Evolutionary conservation across 1,140 invertebrate species (phyloP).

Genomic region (Megalonaias nervosa): DNA sequence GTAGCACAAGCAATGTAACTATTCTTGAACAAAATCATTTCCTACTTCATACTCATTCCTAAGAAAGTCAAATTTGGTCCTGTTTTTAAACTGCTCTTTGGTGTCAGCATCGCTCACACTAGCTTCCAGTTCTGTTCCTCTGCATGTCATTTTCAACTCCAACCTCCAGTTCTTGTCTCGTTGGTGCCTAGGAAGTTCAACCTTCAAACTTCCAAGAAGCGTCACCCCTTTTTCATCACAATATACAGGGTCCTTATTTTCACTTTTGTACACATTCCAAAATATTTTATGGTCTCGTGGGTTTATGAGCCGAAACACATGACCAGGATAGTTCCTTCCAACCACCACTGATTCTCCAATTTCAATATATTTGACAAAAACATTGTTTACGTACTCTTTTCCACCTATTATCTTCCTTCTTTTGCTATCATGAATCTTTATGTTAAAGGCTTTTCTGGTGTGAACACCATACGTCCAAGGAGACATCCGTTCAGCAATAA

Average conservation of each 20-base stretch:
- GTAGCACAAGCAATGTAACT: no score
- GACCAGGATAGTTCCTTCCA: background rate
- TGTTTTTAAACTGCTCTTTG: no score
- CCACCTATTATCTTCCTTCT: background rate
- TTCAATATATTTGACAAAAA: constrained; percentile 16
- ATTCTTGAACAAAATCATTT: no score
- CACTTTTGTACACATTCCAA: constrained; percentile 25
- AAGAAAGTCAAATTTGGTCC: no score
- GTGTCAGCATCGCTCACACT: background rate
- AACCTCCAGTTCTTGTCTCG: background rate
- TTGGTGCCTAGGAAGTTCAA: constrained; percentile 7
- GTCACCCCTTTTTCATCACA: constrained; percentile 15
- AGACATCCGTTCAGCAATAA: constrained; percentile 17
- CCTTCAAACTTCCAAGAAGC: constrained; percentile 14
- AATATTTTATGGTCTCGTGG: background rate
- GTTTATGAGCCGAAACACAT: constrained; percentile 7
- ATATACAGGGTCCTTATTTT: constrained; percentile 11
- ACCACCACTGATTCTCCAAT: constrained; percentile 8
- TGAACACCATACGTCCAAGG: constrained; percentile 27
- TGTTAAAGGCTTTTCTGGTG: constrained; percentile 4
- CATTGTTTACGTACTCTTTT: constrained; percentile 8
- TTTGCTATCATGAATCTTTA: background rate
- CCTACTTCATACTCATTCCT: no score
- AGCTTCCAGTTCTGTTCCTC: constrained; percentile 28
- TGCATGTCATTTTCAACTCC: constrained; percentile 19